phyloP scores from a whole-genome alignment of 2,888 invertebrate genomes.

The Labia minor region DNA sequence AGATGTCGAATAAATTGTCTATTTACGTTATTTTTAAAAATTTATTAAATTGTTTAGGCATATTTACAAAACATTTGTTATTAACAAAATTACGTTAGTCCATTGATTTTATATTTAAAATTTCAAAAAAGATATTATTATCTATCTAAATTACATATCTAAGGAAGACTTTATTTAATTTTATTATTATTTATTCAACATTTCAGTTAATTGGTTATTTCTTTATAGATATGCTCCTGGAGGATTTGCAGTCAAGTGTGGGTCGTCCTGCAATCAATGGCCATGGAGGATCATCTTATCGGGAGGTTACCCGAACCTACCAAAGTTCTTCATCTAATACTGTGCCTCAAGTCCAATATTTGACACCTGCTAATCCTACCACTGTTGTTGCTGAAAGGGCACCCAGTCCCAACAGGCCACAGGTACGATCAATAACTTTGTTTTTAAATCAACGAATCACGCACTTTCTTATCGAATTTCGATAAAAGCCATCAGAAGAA shows the following conservation, averaged over 20 bases:
- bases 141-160: no score
- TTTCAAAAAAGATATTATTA: no score
- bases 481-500: no score
- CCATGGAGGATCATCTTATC: slow-evolving; percentile 26
- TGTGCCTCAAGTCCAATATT: slow-evolving; percentile 32
- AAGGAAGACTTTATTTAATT: no score
- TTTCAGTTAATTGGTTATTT: not conserved
- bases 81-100: no score
- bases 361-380: slow-evolving; percentile 33
- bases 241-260: slow-evolving; percentile 33
- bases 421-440: not conserved
- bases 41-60: no score
- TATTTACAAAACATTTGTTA: no score
- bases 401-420: slow-evolving; percentile 22
- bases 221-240: slow-evolving; percentile 32
- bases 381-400: slow-evolving; percentile 30
- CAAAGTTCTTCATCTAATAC: slow-evolving; percentile 27
- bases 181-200: not conserved
- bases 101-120: no score
- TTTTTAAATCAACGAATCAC: no score
- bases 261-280: slow-evolving; percentile 27
- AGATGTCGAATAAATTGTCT: no score
- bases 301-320: slow-evolving; percentile 30
- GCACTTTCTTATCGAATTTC: no score
- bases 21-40: no score